A percentile compares a stretch with the other conserved stretches of the same genome.
Evolutionary conservation across 2,797 vertebrate genomes (phyloP).

Genomic region (Perodicticus potto): DNA sequence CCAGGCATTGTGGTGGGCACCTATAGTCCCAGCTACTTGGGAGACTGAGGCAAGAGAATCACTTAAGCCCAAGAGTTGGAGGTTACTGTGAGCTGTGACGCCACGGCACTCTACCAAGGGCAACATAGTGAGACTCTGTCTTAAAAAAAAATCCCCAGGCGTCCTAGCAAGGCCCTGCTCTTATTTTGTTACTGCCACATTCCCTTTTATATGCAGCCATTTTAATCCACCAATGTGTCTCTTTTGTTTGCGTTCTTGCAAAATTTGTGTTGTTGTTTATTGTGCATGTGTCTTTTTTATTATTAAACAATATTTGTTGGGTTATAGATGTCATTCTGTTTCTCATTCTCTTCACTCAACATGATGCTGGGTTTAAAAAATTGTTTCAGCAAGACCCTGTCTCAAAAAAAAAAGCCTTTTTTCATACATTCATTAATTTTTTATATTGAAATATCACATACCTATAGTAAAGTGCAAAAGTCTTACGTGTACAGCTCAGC

Average conservation of each 20-base stretch:
- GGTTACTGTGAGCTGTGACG: too few relatives aligned
- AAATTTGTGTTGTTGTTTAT: not conserved
- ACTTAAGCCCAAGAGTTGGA: too few relatives aligned
- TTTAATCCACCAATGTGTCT: not conserved
- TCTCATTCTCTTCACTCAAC: not conserved
- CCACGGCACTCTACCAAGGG: too few relatives aligned
- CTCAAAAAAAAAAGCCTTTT: not conserved
- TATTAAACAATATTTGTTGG: not conserved
- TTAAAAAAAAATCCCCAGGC: too few relatives aligned
- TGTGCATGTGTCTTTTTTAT: not conserved
- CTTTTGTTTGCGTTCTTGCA: not conserved
- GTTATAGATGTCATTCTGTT: not conserved
- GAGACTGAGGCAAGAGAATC: too few relatives aligned
- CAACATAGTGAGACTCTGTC: too few relatives aligned
- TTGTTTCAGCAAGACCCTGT: not conserved
- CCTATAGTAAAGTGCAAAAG: slow-evolving; percentile 8
- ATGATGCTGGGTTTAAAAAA: not conserved
- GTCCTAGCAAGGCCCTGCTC: not conserved
- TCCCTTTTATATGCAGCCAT: not conserved
- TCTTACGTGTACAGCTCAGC: not conserved
- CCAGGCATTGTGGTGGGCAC: too few relatives aligned
- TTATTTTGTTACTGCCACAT: not conserved
- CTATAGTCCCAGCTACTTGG: too few relatives aligned
- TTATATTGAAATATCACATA: slow-evolving; percentile 34
- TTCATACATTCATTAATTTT: slow-evolving; percentile 5